Percentiles rank a stretch among this genome's conserved stretches.
These are phyloP conservation scores for Antheraea assamensis DNA, from an alignment of 2,888 invertebrate species.

Conservation along the genomic window DNA sequence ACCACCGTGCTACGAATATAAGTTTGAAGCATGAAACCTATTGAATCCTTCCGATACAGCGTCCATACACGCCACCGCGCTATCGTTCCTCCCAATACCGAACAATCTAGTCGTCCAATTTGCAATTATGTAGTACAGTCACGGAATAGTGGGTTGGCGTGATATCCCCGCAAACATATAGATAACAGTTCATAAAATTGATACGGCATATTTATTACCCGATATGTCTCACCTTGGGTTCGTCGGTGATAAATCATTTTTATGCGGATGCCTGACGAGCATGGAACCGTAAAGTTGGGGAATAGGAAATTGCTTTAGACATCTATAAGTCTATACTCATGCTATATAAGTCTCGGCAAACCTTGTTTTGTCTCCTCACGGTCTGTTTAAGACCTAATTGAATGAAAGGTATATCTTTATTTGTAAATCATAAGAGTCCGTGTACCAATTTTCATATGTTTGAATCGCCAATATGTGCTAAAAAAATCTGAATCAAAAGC, in stretches of 20 bases:
- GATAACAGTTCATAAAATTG: slow-evolving; percentile 11
- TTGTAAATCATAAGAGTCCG: too few relatives aligned
- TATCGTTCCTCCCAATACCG: not conserved
- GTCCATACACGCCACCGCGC: not conserved
- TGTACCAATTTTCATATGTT: too few relatives aligned
- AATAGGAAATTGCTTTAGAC: not conserved
- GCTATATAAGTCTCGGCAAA: not conserved
- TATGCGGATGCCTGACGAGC: not conserved
- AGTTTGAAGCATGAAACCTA: not conserved
- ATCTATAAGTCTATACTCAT: not conserved
- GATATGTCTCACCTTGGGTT: slow-evolving; percentile 12
- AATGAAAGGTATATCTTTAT: too few relatives aligned
- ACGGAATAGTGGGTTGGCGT: slow-evolving; percentile 2
- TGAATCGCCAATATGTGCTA: too few relatives aligned
- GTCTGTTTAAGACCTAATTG: too few relatives aligned
- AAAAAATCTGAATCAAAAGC: too few relatives aligned
- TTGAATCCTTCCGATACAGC: not conserved
- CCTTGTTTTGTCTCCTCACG: not conserved
- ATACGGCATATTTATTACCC: slow-evolving; percentile 7
- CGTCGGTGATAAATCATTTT: not conserved
- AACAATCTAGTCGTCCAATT: slow-evolving; percentile 5
- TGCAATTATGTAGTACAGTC: slow-evolving; percentile 1
- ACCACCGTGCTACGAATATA: too few relatives aligned
- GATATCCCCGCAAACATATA: not conserved
- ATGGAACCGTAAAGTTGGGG: not conserved